phyloP scores from a whole-genome alignment of 2,888 invertebrate genomes.

The Yponomeuta evonymella region DNA sequence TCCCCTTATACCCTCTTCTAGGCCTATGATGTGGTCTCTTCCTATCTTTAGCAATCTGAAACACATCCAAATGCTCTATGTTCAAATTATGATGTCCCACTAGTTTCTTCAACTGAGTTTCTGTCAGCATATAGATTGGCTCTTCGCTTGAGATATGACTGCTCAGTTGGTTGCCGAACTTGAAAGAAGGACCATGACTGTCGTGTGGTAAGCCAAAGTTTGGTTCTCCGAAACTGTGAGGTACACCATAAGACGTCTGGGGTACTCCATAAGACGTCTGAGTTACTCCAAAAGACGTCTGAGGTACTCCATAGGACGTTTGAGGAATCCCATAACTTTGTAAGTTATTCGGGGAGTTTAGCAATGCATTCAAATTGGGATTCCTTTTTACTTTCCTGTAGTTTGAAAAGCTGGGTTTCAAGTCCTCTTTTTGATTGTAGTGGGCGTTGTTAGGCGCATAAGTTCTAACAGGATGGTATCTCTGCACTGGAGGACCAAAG shows the following conservation, averaged over 20 bases:
- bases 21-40: conserved; percentile 31
- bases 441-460: conserved; percentile 30
- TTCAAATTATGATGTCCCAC: conserved; percentile 56
- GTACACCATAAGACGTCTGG: conserved; percentile 13
- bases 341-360: conserved; percentile 16
- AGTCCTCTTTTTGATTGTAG: conserved; percentile 30
- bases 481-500: conserved; percentile 24
- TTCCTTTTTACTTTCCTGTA: conserved; percentile 29
- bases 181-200: background rate
- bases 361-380: conserved; percentile 18
- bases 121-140: conserved; percentile 60
- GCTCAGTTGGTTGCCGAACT: conserved; percentile 9
- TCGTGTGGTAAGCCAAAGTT: background rate
- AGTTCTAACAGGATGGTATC: conserved; percentile 26
- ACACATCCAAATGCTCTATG: conserved; percentile 57
- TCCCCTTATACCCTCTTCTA: conserved; percentile 33
- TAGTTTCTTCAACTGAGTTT: conserved; percentile 52
- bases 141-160: conserved; percentile 33
- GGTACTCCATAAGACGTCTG: conserved; percentile 19
- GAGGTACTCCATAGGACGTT: conserved; percentile 22
- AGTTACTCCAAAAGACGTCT: conserved; percentile 14
- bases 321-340: conserved; percentile 31
- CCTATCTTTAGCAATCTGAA: conserved; percentile 38
- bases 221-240: background rate
- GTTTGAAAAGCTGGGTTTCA: conserved; percentile 33